Conservation (phyloP, 1,140 invertebrate genomes). For the Sarcophaga peregrina region DNA sequence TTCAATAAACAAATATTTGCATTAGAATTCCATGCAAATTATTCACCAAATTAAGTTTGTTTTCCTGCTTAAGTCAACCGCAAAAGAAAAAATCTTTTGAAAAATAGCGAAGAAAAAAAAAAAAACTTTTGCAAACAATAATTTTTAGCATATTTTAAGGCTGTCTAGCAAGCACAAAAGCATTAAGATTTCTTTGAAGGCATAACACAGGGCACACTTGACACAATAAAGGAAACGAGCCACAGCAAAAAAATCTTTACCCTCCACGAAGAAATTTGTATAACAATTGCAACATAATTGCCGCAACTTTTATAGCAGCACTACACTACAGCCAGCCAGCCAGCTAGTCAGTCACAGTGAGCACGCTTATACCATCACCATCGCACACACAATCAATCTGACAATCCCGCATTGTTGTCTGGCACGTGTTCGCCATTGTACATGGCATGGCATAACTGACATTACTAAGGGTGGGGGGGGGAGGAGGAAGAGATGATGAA, state of each 20-base stretch:
- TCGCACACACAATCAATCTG: background rate
- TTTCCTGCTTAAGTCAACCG: background rate
- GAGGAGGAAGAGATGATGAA: background rate
- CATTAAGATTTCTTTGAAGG: background rate
- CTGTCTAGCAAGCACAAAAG: background rate
- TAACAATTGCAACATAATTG: slow-evolving; percentile 6
- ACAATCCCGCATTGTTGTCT: background rate
- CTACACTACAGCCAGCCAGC: too few species aligned
- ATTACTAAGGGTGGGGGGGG: too few species aligned
- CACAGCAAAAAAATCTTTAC: background rate
- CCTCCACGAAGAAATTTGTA: background rate
- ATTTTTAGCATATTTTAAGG: background rate
- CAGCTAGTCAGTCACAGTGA: too few species aligned
- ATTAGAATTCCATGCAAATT: background rate
- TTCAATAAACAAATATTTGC: too few species aligned
- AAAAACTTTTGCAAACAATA: background rate
- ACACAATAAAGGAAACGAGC: background rate
- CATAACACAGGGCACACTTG: background rate
- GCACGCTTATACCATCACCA: background rate
- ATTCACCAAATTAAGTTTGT: slow-evolving; percentile 5
- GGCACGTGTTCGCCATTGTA: background rate
- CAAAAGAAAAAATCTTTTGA: background rate
- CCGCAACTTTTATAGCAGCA: background rate
- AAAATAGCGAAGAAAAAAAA: background rate
- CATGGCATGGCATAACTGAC: background rate